phyloP scores from a whole-genome alignment of 2,113 vertebrate species.

The Daboia siamensis region DNA sequence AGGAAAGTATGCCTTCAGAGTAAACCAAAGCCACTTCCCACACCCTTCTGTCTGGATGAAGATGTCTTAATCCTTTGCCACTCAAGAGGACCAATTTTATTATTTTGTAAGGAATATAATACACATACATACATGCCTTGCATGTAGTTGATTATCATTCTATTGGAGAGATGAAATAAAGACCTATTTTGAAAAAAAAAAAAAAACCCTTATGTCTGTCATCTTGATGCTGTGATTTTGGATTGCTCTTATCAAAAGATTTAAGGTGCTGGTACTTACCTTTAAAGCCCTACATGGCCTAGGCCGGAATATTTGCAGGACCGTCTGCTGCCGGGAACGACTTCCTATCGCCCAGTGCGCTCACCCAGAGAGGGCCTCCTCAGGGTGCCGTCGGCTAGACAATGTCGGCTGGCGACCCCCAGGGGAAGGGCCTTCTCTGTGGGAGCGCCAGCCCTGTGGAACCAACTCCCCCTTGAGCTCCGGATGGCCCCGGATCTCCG shows the following conservation, averaged over 20 bases:
- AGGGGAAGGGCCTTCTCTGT: too few relatives aligned
- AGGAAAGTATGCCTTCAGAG: neutral
- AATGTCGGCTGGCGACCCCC: too few relatives aligned
- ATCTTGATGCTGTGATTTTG: neutral
- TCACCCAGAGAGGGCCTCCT: too few relatives aligned
- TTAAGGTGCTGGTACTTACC: too few relatives aligned
- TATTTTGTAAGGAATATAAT: slow-evolving; percentile 21
- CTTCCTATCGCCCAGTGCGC: too few relatives aligned
- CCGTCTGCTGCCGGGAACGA: too few relatives aligned
- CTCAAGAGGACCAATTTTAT: neutral
- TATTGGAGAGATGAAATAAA: slow-evolving; percentile 58
- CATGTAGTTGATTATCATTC: slow-evolving; percentile 58
- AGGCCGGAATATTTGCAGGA: too few relatives aligned
- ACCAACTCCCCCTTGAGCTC: too few relatives aligned
- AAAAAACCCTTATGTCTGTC: neutral
- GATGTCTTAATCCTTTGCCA: neutral
- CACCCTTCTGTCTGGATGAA: neutral
- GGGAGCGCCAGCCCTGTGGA: too few relatives aligned
- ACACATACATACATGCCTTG: slow-evolving; percentile 48
- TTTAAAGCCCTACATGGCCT: too few relatives aligned
- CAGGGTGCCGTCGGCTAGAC: too few relatives aligned
- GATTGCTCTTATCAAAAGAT: neutral
- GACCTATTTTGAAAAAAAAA: slow-evolving; percentile 40
- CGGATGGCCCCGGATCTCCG: too few relatives aligned
- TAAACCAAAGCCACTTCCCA: slow-evolving; percentile 4